Evolutionary conservation across 2,888 invertebrate species (phyloP).

Genomic region (Volucella bombylans): DNA sequence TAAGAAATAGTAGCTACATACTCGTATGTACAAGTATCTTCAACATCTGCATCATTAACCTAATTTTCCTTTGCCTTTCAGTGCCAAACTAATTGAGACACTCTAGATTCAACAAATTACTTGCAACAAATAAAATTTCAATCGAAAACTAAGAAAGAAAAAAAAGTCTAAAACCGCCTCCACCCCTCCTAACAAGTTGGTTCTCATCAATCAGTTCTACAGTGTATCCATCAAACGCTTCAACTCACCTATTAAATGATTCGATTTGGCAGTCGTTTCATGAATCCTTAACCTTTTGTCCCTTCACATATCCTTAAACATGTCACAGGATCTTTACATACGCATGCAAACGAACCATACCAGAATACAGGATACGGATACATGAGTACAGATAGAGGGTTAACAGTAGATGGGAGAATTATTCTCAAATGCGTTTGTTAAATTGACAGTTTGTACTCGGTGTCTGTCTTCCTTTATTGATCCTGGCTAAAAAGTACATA

Average conservation of each 20-base stretch:
- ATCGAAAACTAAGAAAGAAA: slow-evolving; percentile 31
- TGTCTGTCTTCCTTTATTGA: slow-evolving; percentile 57
- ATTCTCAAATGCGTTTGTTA: slow-evolving; percentile 46
- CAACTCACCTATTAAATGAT: slow-evolving; percentile 72
- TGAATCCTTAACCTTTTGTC: slow-evolving; percentile 46
- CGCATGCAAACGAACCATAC: neutral
- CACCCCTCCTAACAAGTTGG: slow-evolving; percentile 31
- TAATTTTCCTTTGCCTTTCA: too few species aligned
- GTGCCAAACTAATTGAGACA: slow-evolving; percentile 44
- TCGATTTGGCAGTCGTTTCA: slow-evolving; percentile 60
- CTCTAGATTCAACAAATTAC: slow-evolving; percentile 21
- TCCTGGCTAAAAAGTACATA: slow-evolving; percentile 13
- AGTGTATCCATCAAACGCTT: slow-evolving; percentile 71
- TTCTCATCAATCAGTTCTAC: slow-evolving; percentile 65
- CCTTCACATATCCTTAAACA: neutral
- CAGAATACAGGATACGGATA: slow-evolving; percentile 11
- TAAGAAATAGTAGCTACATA: too few species aligned
- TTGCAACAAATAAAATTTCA: slow-evolving; percentile 6
- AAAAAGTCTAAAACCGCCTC: neutral
- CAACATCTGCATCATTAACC: too few species aligned
- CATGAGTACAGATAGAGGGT: slow-evolving; percentile 1
- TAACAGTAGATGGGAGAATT: slow-evolving; percentile 24
- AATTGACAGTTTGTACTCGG: slow-evolving; percentile 55
- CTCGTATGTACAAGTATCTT: too few species aligned
- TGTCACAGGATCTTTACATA: neutral